A percentile compares a stretch with the other conserved stretches of the same genome.
These are phyloP conservation scores for Meteorus colon DNA, from an alignment of 2,888 invertebrate genomes.

Conservation along the genomic window DNA sequence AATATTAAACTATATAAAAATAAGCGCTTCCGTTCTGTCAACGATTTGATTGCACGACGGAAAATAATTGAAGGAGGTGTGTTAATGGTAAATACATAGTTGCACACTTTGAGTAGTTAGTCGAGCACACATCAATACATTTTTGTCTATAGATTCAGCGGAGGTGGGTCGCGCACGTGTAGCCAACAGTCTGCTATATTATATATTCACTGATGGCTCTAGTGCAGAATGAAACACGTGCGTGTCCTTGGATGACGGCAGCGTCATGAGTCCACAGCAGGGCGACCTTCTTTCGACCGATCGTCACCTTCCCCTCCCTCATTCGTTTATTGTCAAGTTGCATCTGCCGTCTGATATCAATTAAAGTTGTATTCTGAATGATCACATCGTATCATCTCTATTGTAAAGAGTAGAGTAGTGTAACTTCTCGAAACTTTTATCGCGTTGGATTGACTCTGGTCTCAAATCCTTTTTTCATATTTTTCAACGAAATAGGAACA, in stretches of 20 bases:
- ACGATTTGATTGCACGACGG: no score
- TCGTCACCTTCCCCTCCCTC: constrained; percentile 10
- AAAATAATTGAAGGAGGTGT: no score
- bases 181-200: constrained; percentile 1
- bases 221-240: constrained; percentile 14
- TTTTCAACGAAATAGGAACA: no score
- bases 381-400: no score
- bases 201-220: neutral
- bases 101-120: neutral
- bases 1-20: no score
- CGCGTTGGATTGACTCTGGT: no score
- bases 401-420: no score
- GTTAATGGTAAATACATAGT: no score
- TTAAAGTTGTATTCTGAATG: neutral
- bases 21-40: no score
- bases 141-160: neutral
- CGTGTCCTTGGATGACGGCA: constrained; percentile 23
- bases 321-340: neutral
- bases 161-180: constrained; percentile 36
- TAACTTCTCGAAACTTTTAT: no score
- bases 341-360: neutral
- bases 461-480: no score
- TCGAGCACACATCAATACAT: neutral
- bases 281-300: constrained; percentile 32
- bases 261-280: neutral